Percentiles rank a stretch among this genome's conserved stretches.
These are phyloP conservation scores for Chlorodrepanis virens DNA, from an alignment of 2,113 vertebrate genomes.

Conservation along the genomic window DNA sequence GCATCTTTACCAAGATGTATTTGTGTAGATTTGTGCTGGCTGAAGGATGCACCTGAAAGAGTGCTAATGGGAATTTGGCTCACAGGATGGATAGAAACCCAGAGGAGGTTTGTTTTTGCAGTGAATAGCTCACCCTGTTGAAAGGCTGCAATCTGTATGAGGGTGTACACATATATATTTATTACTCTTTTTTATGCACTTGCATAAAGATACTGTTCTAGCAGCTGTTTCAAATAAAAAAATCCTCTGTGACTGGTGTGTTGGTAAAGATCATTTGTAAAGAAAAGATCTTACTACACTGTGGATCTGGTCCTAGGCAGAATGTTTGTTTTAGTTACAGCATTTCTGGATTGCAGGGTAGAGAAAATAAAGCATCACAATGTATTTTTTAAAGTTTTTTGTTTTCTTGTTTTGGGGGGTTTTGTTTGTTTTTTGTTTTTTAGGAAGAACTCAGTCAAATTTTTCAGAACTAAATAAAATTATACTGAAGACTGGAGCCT, in stretches of 20 bases:
- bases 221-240: background rate
- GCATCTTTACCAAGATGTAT: background rate
- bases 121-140: background rate
- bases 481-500: background rate
- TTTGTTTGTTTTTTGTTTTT: background rate
- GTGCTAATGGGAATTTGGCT: background rate
- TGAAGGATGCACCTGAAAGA: background rate
- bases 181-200: background rate
- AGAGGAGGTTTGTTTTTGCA: background rate
- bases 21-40: background rate
- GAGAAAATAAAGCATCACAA: background rate
- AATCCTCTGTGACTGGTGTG: background rate
- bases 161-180: background rate
- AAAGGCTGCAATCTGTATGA: background rate
- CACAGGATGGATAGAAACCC: background rate
- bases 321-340: background rate
- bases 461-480: background rate
- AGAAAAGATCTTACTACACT: background rate
- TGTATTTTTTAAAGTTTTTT: background rate
- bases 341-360: background rate
- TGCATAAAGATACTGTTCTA: background rate
- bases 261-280: background rate
- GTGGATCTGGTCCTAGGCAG: background rate
- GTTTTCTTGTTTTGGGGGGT: rapidly evolving
- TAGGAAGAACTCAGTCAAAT: background rate